Base-by-base conservation (phyloP, 2,888 invertebrate genomes). In the Melanotus villosus region DNA sequence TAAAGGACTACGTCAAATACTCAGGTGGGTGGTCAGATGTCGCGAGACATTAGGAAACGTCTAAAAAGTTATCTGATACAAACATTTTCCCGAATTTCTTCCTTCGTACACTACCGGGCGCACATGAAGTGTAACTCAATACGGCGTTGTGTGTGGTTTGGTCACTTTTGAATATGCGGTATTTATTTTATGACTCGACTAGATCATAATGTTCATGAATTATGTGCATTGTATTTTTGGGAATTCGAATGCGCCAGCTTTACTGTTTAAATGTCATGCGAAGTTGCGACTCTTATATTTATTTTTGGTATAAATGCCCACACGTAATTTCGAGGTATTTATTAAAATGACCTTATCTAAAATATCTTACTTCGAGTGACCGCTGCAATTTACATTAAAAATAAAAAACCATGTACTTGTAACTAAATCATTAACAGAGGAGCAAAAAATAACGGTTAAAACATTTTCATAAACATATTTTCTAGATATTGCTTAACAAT, bases 121-220 rank as follows among this genome's bases (percentile, higher is more conserved):
- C 54, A 21, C 45, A 45, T 57, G 36, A 59, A 64, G 52, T 69
- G 74, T 70, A 75, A 75, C 67, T 72, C 73, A 65, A 75, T 73
- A 70, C 68, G 68, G 50, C 72, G 62, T 68, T 65, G 74, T 73
- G 73, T 75, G 73, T 73, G 73, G 75, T 68, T 75, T 16, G 60
- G 73, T 63, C 68, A 68, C 68, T 68, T 68, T 68, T 58, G 69
- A 66, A 70, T 54, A 59, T 63, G 65, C 54, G 65, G 63, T 41
- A 54, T 64, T 68, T 63, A 70, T 66, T 75, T 75, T 75, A 75
- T 70, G 75, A 68, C 65, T 66, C 65, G 43, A 47, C 66, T 65
- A 70, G 70, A 73, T 73, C 68, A 70, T 75, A 75, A 75, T 63
- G 59, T 72, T 66, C 64, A 57, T 66, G 68, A 75, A 67, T 71